Conservation (phyloP, 2,113 vertebrate genomes). For the Sapayoa aenigma region DNA sequence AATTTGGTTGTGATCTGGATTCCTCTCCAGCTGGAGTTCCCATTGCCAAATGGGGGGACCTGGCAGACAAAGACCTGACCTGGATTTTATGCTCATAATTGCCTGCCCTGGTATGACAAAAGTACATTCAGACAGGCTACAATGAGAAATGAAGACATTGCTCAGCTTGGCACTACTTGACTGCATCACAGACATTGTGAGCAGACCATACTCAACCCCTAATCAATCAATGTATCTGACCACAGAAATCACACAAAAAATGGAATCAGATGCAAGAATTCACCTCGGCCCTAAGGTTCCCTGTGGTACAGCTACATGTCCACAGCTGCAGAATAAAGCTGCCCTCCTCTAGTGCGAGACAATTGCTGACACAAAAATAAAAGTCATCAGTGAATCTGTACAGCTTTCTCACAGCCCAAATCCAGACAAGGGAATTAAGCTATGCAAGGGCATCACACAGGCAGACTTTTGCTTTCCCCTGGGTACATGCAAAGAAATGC, state of each 20-base stretch:
- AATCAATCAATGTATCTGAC: not conserved
- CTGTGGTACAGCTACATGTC: fast-evolving
- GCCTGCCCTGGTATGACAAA: not conserved
- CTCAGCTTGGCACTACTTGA: not conserved
- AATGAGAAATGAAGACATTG: not conserved
- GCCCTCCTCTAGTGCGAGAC: too few relatives aligned
- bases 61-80: not conserved
- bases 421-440: not conserved
- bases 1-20: too few relatives aligned
- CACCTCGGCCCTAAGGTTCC: not conserved
- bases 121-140: not conserved
- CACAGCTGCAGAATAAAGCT: not conserved
- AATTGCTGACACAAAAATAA: not conserved
- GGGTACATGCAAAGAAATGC: too few relatives aligned
- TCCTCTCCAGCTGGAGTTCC: too few relatives aligned
- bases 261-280: not conserved
- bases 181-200: not conserved
- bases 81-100: not conserved
- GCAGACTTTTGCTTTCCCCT: not conserved
- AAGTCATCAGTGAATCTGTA: not conserved
- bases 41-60: not conserved
- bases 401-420: not conserved
- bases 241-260: not conserved
- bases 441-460: not conserved
- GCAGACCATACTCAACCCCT: not conserved